Percentiles rank a stretch among this genome's conserved stretches.
phyloP scores from a whole-genome alignment of 2,797 vertebrate genomes.

The Synanceia verrucosa region DNA sequence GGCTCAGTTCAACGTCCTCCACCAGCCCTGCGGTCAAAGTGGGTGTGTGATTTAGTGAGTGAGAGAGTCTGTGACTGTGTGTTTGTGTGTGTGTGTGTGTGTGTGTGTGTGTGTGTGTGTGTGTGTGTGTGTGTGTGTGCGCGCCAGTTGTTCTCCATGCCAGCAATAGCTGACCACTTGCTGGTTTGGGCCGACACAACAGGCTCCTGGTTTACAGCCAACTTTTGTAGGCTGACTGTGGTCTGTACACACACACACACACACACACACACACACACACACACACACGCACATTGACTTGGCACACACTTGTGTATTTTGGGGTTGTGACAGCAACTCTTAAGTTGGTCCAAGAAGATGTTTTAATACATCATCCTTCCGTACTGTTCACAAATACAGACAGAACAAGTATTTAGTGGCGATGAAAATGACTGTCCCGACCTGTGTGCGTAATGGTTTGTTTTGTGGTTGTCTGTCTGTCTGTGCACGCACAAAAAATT shows the following conservation, averaged over 20 bases:
- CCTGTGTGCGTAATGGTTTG: conserved; percentile 60
- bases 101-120: conserved; percentile 5
- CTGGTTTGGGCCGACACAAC: conserved; percentile 57
- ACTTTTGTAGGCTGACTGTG: conserved; percentile 46
- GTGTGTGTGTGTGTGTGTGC: conserved; percentile 15
- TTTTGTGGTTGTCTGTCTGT: conserved; percentile 43
- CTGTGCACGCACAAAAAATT: neutral
- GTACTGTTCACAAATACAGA: conserved; percentile 33
- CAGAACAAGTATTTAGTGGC: conserved; percentile 43
- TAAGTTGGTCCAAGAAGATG: conserved; percentile 55
- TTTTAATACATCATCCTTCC: conserved; percentile 52
- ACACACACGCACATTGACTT: conserved; percentile 24
- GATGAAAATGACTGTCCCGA: conserved; percentile 41
- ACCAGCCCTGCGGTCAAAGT: conserved; percentile 43
- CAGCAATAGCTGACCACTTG: conserved; percentile 74
- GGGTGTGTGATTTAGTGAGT: conserved; percentile 60
- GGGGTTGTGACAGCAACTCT: conserved; percentile 48
- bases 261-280: conserved; percentile 27
- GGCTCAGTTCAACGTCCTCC: conserved; percentile 18
- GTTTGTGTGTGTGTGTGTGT: conserved; percentile 37
- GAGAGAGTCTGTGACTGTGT: conserved; percentile 43
- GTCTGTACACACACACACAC: conserved; percentile 12
- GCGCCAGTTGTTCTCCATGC: conserved; percentile 68
- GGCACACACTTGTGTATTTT: conserved; percentile 55
- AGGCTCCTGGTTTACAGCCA: conserved; percentile 59